These are phyloP conservation scores for Trissolcus basalis DNA, from an alignment of 1,140 invertebrate species.

Conservation along the genomic window DNA sequence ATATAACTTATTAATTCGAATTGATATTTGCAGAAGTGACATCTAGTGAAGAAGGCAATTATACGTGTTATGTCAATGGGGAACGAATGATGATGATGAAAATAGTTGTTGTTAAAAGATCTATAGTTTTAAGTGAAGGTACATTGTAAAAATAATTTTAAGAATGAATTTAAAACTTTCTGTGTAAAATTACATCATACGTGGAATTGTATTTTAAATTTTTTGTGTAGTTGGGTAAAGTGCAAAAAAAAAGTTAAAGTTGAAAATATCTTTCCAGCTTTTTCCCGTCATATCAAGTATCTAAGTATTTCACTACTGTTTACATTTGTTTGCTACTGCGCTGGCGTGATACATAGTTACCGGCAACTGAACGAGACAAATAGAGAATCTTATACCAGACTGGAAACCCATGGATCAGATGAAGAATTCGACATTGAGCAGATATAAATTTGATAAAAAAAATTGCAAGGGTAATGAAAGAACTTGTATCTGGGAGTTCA, in stretches of 20 bases:
- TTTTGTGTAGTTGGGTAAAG: too few relatives aligned
- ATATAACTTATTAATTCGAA: too few relatives aligned
- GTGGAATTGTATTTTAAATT: too few relatives aligned
- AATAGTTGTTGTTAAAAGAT: constrained; percentile 74
- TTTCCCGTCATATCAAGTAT: constrained; percentile 77
- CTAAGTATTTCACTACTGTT: constrained; percentile 77
- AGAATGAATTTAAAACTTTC: not conserved
- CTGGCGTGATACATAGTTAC: constrained; percentile 75
- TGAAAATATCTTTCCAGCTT: constrained; percentile 10
- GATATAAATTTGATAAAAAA: not conserved
- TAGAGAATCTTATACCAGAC: constrained; percentile 22
- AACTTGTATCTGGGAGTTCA: constrained; percentile 39
- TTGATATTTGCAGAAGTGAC: constrained; percentile 70
- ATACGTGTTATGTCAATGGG: constrained; percentile 77
- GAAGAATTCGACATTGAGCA: constrained; percentile 6
- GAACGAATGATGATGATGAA: constrained; percentile 75
- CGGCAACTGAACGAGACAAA: constrained; percentile 54
- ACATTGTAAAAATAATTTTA: constrained; percentile 23
- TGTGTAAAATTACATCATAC: too few relatives aligned
- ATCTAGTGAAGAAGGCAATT: constrained; percentile 76
- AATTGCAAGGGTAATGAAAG: not conserved
- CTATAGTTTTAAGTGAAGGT: constrained; percentile 73
- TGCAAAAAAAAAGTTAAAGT: too few relatives aligned
- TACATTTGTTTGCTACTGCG: constrained; percentile 76
- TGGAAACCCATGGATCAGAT: constrained; percentile 28